Conservation (phyloP, 2,888 invertebrate genomes). For the Cataglyphis cursor region DNA sequence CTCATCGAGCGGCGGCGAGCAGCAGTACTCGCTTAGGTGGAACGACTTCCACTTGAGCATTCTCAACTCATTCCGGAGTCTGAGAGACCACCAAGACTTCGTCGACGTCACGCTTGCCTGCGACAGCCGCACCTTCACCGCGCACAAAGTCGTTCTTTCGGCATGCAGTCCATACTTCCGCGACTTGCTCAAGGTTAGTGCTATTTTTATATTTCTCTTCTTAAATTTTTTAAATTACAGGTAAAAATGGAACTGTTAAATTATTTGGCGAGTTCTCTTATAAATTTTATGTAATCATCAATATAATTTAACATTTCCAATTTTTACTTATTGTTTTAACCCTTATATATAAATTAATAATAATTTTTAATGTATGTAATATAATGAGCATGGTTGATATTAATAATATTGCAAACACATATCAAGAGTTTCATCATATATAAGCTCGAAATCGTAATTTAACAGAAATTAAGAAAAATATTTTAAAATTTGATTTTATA, state of each 20-base stretch:
- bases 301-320: not conserved
- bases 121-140: slow-evolving; percentile 95
- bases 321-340: not conserved
- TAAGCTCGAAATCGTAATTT: too few species aligned
- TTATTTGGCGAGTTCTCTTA: not conserved
- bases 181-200: slow-evolving; percentile 91
- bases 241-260: not conserved
- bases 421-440: too few species aligned
- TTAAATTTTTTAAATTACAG: not conserved
- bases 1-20: slow-evolving; percentile 88
- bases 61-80: slow-evolving; percentile 95
- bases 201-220: not conserved
- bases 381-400: not conserved
- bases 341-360: not conserved
- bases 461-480: too few species aligned
- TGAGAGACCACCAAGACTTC: slow-evolving; percentile 96
- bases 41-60: slow-evolving; percentile 97
- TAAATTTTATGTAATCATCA: not conserved
- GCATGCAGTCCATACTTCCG: slow-evolving; percentile 98
- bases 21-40: slow-evolving; percentile 97
- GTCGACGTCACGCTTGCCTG: slow-evolving; percentile 97
- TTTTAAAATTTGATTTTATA: not conserved
- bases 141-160: slow-evolving; percentile 96
- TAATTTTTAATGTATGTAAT: not conserved
- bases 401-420: not conserved